A percentile compares a stretch with the other conserved stretches of the same genome.
Conservation (phyloP, 2,888 invertebrate species). For the Hemistola chrysoprasaria region DNA sequence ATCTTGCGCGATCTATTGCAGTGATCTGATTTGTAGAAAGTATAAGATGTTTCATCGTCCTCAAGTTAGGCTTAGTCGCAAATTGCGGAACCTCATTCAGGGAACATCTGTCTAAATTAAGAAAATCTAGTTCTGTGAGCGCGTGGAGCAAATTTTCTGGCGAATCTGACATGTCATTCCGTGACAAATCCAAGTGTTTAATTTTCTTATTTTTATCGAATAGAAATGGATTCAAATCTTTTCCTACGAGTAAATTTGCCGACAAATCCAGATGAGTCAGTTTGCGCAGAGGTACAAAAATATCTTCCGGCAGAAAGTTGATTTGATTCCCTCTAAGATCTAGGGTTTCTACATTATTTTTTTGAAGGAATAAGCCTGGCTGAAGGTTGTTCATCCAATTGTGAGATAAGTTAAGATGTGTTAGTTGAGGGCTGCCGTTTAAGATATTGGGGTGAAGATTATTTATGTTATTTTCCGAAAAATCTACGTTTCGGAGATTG, state of each 20-base stretch:
- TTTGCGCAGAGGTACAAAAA: constrained; percentile 45
- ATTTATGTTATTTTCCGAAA: constrained; percentile 48
- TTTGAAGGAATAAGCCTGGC: constrained; percentile 46
- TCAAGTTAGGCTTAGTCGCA: constrained; percentile 44
- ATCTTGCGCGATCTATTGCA: constrained; percentile 33
- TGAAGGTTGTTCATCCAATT: constrained; percentile 45
- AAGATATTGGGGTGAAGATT: constrained; percentile 43
- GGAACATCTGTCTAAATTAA: constrained; percentile 46
- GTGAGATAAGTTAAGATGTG: constrained; percentile 46
- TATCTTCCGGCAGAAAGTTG: constrained; percentile 36
- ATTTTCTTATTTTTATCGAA: constrained; percentile 41
- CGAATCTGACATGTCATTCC: constrained; percentile 47
- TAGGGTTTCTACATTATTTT: constrained; percentile 40
- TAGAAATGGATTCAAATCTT: constrained; percentile 36
- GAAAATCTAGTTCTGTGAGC: constrained; percentile 34
- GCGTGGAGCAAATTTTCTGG: constrained; percentile 40
- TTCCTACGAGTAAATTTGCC: constrained; percentile 43
- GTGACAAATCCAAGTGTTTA: constrained; percentile 44
- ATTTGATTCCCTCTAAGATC: constrained; percentile 49
- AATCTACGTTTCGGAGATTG: constrained; percentile 44
- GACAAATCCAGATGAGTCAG: constrained; percentile 47
- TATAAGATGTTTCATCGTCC: constrained; percentile 47
- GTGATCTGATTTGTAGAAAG: constrained; percentile 54
- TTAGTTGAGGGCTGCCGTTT: constrained; percentile 37
- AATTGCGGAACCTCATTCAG: constrained; percentile 52